A percentile compares a stretch with the other conserved stretches of the same genome.
phyloP scores from a whole-genome alignment of 2,888 invertebrate species.

The Sycophila texana region DNA sequence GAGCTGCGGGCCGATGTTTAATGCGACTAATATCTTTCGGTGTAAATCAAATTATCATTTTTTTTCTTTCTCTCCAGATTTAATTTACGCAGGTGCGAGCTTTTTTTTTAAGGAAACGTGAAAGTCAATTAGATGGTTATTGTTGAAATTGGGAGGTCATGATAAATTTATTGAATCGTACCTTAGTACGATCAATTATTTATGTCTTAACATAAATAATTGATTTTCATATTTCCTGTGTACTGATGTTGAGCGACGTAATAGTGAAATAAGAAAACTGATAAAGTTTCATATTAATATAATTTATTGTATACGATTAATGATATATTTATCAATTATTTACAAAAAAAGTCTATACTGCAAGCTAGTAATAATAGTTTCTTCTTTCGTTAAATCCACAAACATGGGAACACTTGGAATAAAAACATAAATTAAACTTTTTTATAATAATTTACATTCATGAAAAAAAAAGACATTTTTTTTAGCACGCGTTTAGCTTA shows the following conservation, averaged over 20 bases:
- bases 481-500: neutral
- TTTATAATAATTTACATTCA: constrained; percentile 11
- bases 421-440: constrained; percentile 12
- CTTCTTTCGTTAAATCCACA: too few relatives aligned
- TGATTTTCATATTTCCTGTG: neutral
- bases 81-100: constrained; percentile 23
- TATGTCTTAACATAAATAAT: neutral
- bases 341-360: neutral
- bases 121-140: constrained; percentile 20
- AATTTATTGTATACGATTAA: neutral
- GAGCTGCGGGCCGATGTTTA: constrained; percentile 45
- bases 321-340: neutral
- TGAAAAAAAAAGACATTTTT: neutral
- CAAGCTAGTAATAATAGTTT: neutral
- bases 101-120: constrained; percentile 11
- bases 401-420: too few relatives aligned
- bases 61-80: neutral
- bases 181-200: too few relatives aligned
- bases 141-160: too few relatives aligned
- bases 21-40: constrained; percentile 24
- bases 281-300: neutral
- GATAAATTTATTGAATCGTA: neutral
- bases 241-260: neutral
- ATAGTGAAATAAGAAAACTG: neutral
- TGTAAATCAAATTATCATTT: constrained; percentile 10